Conservation (phyloP, 2,113 vertebrate species). For the Phaethornis superciliosus region DNA sequence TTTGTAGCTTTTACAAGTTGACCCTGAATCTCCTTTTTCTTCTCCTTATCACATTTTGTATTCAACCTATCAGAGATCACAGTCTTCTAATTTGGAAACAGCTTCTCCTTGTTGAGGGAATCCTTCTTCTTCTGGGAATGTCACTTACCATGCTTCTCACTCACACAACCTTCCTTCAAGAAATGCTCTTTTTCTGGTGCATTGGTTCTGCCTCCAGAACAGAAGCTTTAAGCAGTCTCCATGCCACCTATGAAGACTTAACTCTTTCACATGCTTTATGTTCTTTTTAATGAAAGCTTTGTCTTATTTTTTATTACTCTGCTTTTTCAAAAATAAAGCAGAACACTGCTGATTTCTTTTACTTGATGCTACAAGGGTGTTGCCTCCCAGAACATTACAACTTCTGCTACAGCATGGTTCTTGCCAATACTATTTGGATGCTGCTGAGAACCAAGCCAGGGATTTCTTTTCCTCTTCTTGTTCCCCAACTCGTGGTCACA, state of each 20-base stretch:
- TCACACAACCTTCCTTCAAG: not conserved
- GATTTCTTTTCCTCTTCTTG: not conserved
- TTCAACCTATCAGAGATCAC: not conserved
- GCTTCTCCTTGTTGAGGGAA: not conserved
- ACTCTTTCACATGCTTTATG: not conserved
- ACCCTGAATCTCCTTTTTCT: not conserved
- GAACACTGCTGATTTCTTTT: not conserved
- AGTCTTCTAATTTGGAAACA: not conserved
- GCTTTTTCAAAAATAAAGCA: not conserved
- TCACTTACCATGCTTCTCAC: not conserved
- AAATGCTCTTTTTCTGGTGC: not conserved
- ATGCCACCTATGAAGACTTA: not conserved
- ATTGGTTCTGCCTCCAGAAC: not conserved
- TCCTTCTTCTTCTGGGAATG: not conserved
- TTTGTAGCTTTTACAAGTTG: not conserved
- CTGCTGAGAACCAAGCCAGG: not conserved
- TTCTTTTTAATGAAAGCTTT: not conserved
- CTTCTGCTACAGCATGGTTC: rapidly evolving
- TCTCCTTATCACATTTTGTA: not conserved
- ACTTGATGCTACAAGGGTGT: not conserved
- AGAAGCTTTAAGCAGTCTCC: not conserved
- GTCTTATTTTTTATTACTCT: not conserved
- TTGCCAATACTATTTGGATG: not conserved
- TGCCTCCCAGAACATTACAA: not conserved
- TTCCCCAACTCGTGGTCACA: not conserved